These are phyloP conservation scores for Cremastinae sp. DNA, from an alignment of 2,888 invertebrate species.

Conservation along the genomic window DNA sequence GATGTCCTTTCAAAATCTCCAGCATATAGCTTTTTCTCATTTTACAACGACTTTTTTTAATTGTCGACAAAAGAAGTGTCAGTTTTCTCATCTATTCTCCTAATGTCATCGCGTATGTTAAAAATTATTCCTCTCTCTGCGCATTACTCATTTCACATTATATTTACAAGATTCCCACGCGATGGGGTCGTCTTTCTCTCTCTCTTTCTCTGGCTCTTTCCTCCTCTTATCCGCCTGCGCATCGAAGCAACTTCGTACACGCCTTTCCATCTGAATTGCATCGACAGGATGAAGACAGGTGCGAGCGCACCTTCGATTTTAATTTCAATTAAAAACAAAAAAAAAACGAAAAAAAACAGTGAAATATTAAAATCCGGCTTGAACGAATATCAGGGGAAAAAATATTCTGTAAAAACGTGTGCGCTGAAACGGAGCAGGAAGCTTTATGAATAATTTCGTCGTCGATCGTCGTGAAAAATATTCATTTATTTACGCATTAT, in stretches of 20 bases:
- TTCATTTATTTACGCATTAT: constrained; percentile 26
- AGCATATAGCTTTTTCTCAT: constrained; percentile 21
- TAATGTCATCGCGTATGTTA: constrained; percentile 49
- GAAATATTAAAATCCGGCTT: not conserved
- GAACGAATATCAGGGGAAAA: too few relatives aligned
- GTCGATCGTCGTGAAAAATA: constrained; percentile 10
- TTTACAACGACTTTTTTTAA: constrained; percentile 23
- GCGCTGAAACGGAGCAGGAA: not conserved
- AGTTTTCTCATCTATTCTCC: constrained; percentile 17
- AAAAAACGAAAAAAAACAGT: not conserved
- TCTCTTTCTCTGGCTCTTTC: not conserved
- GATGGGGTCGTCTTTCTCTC: constrained; percentile 8
- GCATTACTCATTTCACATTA: constrained; percentile 50
- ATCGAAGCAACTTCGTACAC: constrained; percentile 29
- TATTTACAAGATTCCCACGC: constrained; percentile 59
- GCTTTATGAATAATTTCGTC: constrained; percentile 5
- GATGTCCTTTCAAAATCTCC: constrained; percentile 22
- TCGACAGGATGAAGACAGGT: constrained; percentile 51
- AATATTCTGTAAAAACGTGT: too few relatives aligned
- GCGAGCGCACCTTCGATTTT: constrained; percentile 31
- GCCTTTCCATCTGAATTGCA: constrained; percentile 36
- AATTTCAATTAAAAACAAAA: not conserved
- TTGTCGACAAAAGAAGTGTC: constrained; percentile 7
- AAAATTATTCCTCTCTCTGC: constrained; percentile 48
- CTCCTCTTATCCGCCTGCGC: constrained; percentile 47